phyloP scores from a whole-genome alignment of 2,888 invertebrate genomes.

The Sarcophaga variegata region DNA sequence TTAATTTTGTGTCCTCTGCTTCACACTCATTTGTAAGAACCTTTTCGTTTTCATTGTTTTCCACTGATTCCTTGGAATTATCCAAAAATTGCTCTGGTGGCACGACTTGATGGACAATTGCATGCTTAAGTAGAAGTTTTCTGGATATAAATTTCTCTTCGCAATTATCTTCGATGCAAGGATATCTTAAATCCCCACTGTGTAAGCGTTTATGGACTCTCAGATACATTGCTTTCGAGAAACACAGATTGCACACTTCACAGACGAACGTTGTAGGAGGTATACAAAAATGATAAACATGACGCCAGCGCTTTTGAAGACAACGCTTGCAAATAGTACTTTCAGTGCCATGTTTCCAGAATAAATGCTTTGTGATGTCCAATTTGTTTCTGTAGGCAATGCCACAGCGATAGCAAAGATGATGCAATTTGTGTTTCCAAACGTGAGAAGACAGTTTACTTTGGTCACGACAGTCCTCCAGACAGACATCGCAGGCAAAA shows the following conservation, averaged over 20 bases:
- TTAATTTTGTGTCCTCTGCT: constrained; percentile 15
- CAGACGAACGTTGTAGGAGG: constrained; percentile 90
- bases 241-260: constrained; percentile 90
- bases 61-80: neutral
- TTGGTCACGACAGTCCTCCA: constrained; percentile 91
- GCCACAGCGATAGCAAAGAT: constrained; percentile 93
- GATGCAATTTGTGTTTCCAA: constrained; percentile 94
- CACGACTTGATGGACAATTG: constrained; percentile 83
- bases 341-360: constrained; percentile 96
- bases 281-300: constrained; percentile 94
- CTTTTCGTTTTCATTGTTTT: constrained; percentile 37
- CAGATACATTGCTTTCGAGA: constrained; percentile 89
- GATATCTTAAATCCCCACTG: constrained; percentile 87
- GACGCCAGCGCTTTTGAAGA: constrained; percentile 94
- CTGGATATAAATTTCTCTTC: constrained; percentile 91
- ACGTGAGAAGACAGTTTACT: constrained; percentile 91
- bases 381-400: constrained; percentile 94
- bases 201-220: constrained; percentile 93
- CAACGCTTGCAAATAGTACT: constrained; percentile 92
- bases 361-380: constrained; percentile 93
- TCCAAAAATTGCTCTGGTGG: constrained; percentile 40
- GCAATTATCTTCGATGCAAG: constrained; percentile 88
- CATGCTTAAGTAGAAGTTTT: constrained; percentile 89
- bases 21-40: neutral
- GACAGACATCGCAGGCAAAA: constrained; percentile 92